Evolutionary conservation across 2,797 vertebrate species (phyloP).

Genomic region (Falco rusticolus): DNA sequence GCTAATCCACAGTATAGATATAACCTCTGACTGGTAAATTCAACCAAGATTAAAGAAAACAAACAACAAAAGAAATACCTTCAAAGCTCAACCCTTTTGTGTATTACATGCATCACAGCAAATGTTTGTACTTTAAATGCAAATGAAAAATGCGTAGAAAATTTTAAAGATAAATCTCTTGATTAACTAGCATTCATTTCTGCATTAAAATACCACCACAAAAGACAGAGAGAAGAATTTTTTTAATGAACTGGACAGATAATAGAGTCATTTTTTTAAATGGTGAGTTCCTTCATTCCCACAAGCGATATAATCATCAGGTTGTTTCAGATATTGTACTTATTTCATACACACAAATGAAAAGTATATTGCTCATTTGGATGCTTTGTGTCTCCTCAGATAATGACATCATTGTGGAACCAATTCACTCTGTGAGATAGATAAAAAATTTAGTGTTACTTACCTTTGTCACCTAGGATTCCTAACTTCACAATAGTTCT

Average conservation of each 20-base stretch:
- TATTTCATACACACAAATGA: not conserved
- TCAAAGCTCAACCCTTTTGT: not conserved
- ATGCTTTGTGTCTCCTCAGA: not conserved
- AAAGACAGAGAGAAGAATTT: not conserved
- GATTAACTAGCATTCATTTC: not conserved
- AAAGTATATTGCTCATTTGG: not conserved
- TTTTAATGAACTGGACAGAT: not conserved
- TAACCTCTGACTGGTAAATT: not conserved
- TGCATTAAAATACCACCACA: not conserved
- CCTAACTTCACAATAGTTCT: not conserved
- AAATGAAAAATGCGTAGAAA: not conserved
- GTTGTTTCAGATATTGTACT: not conserved
- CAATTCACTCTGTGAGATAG: not conserved
- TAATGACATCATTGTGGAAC: not conserved
- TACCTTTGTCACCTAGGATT: not conserved
- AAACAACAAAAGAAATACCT: not conserved
- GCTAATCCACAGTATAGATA: not conserved
- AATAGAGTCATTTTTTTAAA: not conserved
- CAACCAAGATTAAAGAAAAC: not conserved
- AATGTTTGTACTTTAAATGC: not conserved
- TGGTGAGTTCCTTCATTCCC: not conserved
- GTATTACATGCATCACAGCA: not conserved
- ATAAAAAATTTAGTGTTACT: not conserved
- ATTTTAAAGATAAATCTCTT: not conserved
- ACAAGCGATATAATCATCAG: not conserved